phyloP scores from a whole-genome alignment of 2,113 vertebrate species.

The Rhynchomys soricoides region DNA sequence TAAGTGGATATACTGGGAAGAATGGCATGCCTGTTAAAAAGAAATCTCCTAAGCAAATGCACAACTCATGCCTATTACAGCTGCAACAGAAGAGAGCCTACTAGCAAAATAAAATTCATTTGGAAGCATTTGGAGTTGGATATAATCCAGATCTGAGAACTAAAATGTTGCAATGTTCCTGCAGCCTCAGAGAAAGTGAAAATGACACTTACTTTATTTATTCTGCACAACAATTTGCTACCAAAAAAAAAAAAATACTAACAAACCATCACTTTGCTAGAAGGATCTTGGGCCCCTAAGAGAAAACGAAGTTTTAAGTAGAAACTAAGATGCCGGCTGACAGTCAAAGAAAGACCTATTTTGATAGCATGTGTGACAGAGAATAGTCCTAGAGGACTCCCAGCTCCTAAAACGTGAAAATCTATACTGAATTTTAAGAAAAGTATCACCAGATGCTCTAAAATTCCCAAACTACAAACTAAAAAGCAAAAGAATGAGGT shows the following conservation, averaged over 20 bases:
- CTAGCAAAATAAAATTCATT: conserved; percentile 4
- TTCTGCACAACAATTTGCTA: conserved; percentile 55
- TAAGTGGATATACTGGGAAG: conserved; percentile 78
- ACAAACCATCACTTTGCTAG: conserved; percentile 21
- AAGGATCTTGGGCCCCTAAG: not conserved
- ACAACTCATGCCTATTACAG: conserved; percentile 50
- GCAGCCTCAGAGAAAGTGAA: not conserved
- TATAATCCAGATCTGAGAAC: conserved; percentile 54
- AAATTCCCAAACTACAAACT: conserved; percentile 53
- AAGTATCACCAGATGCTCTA: conserved; percentile 66
- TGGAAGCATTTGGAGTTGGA: conserved; percentile 37
- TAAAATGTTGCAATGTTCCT: conserved; percentile 1
- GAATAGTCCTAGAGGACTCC: conserved; percentile 42
- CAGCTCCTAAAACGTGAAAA: conserved; percentile 57
- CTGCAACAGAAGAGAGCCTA: conserved; percentile 18
- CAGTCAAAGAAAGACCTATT: conserved; percentile 55
- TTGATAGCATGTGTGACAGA: conserved; percentile 58
- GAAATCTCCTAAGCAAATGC: conserved; percentile 59
- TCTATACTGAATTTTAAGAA: conserved; percentile 51
- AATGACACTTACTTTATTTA: conserved; percentile 7
- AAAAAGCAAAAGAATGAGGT: conserved; percentile 61
- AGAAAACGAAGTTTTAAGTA: conserved; percentile 56
- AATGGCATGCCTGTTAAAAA: conserved; percentile 68
- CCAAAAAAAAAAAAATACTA: conserved; percentile 41
- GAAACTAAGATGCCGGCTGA: conserved; percentile 46